Base-by-base conservation (phyloP, 2,888 invertebrate genomes). In the Heliconius ethilla region DNA sequence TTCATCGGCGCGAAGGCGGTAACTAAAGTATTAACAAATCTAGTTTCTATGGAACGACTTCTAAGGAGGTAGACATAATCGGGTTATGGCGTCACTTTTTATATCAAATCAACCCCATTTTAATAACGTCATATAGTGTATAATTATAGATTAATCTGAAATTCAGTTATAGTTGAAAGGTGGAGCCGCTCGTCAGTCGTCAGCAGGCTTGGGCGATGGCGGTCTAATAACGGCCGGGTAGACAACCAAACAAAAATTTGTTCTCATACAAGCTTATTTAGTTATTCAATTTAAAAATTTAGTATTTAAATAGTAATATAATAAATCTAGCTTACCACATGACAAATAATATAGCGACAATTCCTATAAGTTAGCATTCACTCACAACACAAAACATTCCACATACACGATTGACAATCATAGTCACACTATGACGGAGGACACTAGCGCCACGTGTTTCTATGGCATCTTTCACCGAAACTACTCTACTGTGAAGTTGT, bases 331-430 rank as follows among this genome's bases (percentile, higher is more conserved):
- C 94, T 93, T 86, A 94, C 94, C 93, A 90, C 93, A 93, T 92
- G 88, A 92, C 92, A 92, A 87, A 83, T 83, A 89, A 74, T 84
- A 88, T 87, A 87, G 81, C 76, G 83, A 87, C 83, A 87, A 86
- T 84, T 90, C 89, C 87, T 78, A 87, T 84, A 85, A 89, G 82
- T 59, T 85, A 87, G 85, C 88, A 89, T 88, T 89, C 91, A 93
- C 89, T 89, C 92, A 92, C 92, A 92, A 92, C 92, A 93, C 93
- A 91, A 90, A 90, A 91, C 92, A 90, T 88, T 87, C 88, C 89
- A 91, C 89, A 89, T 84, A 83, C 84, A 85, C 85, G 84, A 81
- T 84, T 86, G 86, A 84, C 88, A 87, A 83, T 84, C 84, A 83
- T 81, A 82, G 80, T 81, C 81, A 83, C 82, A 84, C 81, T 80